Evolutionary conservation across 2,113 vertebrate species (phyloP), one percentile per base, ranked within the genome.

Genomic region (Gorilla gorilla): DNA sequence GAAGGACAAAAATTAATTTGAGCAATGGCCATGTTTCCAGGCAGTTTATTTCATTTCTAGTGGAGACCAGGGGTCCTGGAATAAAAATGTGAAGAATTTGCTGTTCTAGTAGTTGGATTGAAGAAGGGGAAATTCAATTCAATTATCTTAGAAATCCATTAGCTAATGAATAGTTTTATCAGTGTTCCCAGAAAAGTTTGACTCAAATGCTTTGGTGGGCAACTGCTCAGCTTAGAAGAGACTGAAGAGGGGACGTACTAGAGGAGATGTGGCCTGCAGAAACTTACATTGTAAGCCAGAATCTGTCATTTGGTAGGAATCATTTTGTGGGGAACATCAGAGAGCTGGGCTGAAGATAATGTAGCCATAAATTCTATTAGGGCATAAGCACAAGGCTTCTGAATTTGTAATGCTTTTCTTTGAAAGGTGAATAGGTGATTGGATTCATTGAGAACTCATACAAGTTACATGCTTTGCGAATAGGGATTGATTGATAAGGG

Each of bases 151-250:
- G 96, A 72, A 96, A 52, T 84, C 73, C 78, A 98, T 96, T 97
- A 98, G 90, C 90, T 98, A 96, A 98, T 97, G 89, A 96, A 88
- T 57, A 89, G 23, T 86, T 96, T 92, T 90, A 89, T 96, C 64
- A 92, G 5, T 72, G n/a, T 94, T 96, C 80, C 92, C 80, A 95
- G 92, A 85, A 95, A 96, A 92, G 61, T 96, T 94, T 97, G 97
- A 76, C 95, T 82, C 30, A 23, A 59, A 10, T 38, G 10, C 48
- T 82, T 78, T 82, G 59, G 92, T 90, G 75, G 89, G 70, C 43
- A 75, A 91, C 12, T 8, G 18, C 35, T 94, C 64, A 81, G 93
- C 83, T 87, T 78, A 43, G 8, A 91, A 80, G 27, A 84, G 20
- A 78, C 9, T 20, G 25, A 80, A 66, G 64, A 85, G 5, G 27